These are phyloP conservation scores for Heterotilapia buettikoferi DNA, from an alignment of 2,113 vertebrate species.

Conservation along the genomic window DNA sequence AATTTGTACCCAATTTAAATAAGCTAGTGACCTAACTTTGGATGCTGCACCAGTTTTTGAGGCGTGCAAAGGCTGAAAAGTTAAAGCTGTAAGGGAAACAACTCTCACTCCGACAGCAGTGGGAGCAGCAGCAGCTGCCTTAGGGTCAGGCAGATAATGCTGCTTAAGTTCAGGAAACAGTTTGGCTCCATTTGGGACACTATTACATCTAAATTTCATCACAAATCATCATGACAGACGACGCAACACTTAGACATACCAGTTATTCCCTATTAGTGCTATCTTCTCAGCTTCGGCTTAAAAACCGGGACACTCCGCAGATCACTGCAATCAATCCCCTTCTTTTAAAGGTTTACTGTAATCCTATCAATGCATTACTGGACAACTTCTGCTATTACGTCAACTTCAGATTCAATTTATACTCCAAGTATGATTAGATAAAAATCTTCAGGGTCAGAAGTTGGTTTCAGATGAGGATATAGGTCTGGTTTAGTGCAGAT, in stretches of 20 bases:
- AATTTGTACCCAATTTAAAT: constrained; percentile 17
- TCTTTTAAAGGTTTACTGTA: neutral
- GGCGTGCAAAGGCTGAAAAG: neutral
- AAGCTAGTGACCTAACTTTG: neutral
- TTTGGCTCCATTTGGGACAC: constrained; percentile 10
- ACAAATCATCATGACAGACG: constrained; percentile 13
- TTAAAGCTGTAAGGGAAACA: neutral
- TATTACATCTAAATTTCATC: constrained; percentile 51
- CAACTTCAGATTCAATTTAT: neutral
- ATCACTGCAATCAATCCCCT: neutral
- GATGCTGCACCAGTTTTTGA: neutral
- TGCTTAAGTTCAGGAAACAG: constrained; percentile 8
- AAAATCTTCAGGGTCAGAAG: neutral
- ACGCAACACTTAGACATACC: neutral
- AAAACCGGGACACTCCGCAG: neutral
- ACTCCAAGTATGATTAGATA: neutral
- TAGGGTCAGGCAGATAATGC: constrained; percentile 8
- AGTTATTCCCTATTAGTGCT: neutral
- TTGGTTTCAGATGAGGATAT: neutral
- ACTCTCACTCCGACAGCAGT: neutral
- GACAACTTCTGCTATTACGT: neutral
- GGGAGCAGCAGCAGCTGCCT: constrained; percentile 2
- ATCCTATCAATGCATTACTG: neutral
- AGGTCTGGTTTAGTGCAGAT: neutral
- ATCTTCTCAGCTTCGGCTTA: neutral